phyloP scores from a whole-genome alignment of 2,888 invertebrate species.

The Meta bourneti region DNA sequence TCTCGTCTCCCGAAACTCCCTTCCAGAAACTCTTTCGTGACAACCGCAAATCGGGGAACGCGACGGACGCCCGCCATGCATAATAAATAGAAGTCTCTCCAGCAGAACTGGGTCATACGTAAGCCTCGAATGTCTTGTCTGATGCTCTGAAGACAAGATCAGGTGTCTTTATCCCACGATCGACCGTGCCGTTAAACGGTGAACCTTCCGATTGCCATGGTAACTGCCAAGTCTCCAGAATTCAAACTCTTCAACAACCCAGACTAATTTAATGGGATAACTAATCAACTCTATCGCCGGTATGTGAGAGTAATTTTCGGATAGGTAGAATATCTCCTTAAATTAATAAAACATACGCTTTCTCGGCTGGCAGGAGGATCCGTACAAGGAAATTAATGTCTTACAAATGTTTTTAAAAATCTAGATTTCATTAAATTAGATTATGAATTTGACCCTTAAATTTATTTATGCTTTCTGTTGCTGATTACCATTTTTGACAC shows the following conservation, averaged over 20 bases:
- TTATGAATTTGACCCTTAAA: no score
- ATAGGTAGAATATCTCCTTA: neutral
- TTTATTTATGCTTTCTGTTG: no score
- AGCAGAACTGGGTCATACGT: conserved; percentile 34
- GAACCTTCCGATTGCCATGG: conserved; percentile 47
- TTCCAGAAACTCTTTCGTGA: conserved; percentile 29
- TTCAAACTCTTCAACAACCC: conserved; percentile 15
- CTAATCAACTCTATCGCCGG: conserved; percentile 28
- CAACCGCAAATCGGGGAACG: conserved; percentile 7
- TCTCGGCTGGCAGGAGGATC: neutral
- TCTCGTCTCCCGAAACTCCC: neutral
- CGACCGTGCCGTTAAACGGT: conserved; percentile 33
- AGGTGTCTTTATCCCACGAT: conserved; percentile 56
- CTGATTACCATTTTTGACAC: no score
- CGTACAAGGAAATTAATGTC: neutral
- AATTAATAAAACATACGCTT: no score
- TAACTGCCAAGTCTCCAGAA: conserved; percentile 26
- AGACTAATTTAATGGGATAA: conserved; percentile 30
- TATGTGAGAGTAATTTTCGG: neutral
- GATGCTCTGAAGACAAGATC: conserved; percentile 64
- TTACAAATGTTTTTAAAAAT: neutral
- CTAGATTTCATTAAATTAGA: neutral
- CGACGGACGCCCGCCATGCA: conserved; percentile 9
- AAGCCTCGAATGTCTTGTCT: conserved; percentile 33
- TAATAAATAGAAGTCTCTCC: conserved; percentile 41